Evolutionary conservation across 2,888 invertebrate genomes (phyloP).

Genomic region (Trissolcus brochymenae): DNA sequence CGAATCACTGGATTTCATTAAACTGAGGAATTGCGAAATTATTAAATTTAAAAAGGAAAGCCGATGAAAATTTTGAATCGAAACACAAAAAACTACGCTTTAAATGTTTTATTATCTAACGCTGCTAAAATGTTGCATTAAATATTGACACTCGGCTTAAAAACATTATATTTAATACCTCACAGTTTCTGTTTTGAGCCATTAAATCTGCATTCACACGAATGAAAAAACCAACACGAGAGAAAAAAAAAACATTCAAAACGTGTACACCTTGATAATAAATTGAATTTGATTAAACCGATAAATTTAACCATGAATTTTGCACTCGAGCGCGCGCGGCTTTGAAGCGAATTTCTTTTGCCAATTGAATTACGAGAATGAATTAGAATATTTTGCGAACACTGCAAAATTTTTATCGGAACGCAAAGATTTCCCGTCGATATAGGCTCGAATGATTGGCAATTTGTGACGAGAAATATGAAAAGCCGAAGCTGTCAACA

Average conservation of each 20-base stretch:
- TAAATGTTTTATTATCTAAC: background rate
- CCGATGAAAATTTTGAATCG: no score
- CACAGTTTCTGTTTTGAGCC: background rate
- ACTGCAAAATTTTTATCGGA: background rate
- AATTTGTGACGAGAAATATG: background rate
- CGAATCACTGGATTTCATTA: no score
- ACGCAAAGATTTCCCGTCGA: background rate
- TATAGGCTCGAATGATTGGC: no score
- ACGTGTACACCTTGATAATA: background rate
- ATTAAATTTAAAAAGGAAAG: no score
- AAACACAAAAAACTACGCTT: background rate
- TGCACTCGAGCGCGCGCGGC: slow-evolving; percentile 11
- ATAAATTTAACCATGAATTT: slow-evolving; percentile 20
- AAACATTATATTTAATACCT: slow-evolving; percentile 30
- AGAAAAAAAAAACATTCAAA: background rate
- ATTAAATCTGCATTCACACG: slow-evolving; percentile 5
- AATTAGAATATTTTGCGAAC: slow-evolving; percentile 1
- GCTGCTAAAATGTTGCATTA: slow-evolving; percentile 10
- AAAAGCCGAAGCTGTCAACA: slow-evolving; percentile 7
- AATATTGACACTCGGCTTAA: slow-evolving; percentile 37
- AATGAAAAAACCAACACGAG: slow-evolving; percentile 6
- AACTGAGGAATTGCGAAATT: no score
- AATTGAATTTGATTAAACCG: slow-evolving; percentile 37
- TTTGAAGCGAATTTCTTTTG: slow-evolving; percentile 21
- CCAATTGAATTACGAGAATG: slow-evolving; percentile 6